Evolutionary conservation across 2,888 invertebrate species (phyloP).

Genomic region (Hydriomena furcata): DNA sequence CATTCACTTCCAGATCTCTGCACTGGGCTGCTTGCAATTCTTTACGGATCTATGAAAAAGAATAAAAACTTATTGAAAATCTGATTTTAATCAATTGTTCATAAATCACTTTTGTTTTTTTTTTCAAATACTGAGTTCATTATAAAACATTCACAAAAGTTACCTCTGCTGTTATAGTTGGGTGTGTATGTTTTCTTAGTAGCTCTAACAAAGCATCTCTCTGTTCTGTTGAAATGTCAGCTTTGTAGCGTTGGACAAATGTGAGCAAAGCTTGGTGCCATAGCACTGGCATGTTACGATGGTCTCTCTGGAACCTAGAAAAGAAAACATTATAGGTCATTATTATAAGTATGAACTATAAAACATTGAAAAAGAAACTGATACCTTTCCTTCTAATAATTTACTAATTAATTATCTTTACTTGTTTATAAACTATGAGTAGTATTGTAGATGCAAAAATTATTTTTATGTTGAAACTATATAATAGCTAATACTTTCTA

Average conservation of each 20-base stretch:
- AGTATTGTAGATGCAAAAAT: too few relatives aligned
- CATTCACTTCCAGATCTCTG: conserved; percentile 87
- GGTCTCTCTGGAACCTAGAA: conserved; percentile 91
- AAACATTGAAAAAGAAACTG: too few relatives aligned
- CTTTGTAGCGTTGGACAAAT: conserved; percentile 97
- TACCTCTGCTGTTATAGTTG: conserved; percentile 87
- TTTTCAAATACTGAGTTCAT: too few relatives aligned
- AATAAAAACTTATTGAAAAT: background rate
- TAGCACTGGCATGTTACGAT: conserved; percentile 93
- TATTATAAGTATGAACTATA: too few relatives aligned
- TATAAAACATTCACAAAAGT: too few relatives aligned
- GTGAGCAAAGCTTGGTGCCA: conserved; percentile 98
- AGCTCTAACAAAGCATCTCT: conserved; percentile 92
- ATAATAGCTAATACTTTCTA: too few relatives aligned
- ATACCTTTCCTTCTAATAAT: too few relatives aligned
- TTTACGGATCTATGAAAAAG: conserved; percentile 87
- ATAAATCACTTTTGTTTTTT: too few relatives aligned
- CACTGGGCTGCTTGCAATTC: conserved; percentile 93
- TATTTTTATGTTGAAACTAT: too few relatives aligned
- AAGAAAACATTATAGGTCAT: conserved; percentile 5
- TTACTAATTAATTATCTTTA: too few relatives aligned
- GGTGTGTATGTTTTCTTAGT: conserved; percentile 88
- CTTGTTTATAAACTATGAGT: too few relatives aligned
- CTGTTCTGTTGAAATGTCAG: conserved; percentile 96
- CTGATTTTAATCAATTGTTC: conserved; percentile 3